Percentiles rank a stretch among this genome's conserved stretches.
Conservation (phyloP, 2,113 vertebrate genomes). For the Callopanchax toddi region DNA sequence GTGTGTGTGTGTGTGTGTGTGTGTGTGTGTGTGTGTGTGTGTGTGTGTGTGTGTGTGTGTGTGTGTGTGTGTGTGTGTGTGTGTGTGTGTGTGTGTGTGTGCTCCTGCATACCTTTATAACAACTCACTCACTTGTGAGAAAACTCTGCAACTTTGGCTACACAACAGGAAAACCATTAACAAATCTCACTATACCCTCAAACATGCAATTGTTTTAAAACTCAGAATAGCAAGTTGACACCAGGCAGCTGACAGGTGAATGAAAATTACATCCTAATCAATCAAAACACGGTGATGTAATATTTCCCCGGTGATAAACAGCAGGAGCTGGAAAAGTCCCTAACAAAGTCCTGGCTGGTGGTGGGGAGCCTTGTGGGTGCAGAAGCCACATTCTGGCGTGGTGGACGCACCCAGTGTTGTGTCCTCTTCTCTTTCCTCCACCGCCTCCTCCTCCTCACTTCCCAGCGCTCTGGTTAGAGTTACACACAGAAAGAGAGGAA, state of each 20-base stretch:
- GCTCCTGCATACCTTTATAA: constrained; percentile 42
- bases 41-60: constrained; percentile 25
- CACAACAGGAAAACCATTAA: constrained; percentile 35
- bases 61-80: constrained; percentile 21
- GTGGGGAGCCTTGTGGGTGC: constrained; percentile 55
- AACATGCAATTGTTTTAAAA: constrained; percentile 5
- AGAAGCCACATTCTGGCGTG: constrained; percentile 71
- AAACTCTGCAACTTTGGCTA: constrained; percentile 21
- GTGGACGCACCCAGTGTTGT: constrained; percentile 74
- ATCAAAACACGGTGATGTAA: constrained; percentile 48
- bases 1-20: constrained; percentile 28
- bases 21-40: constrained; percentile 32
- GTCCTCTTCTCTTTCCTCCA: constrained; percentile 52
- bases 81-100: constrained; percentile 24
- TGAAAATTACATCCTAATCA: constrained; percentile 46
- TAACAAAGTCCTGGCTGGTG: constrained; percentile 32
- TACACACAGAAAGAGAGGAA: constrained; percentile 73
- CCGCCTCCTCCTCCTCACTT: constrained; percentile 41
- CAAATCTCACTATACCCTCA: constrained; percentile 21
- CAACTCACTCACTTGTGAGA: constrained; percentile 32
- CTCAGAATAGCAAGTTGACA: constrained; percentile 5
- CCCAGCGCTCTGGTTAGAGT: constrained; percentile 67
- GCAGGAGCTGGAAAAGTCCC: constrained; percentile 70
- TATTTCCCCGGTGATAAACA: constrained; percentile 62
- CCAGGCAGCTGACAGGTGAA: constrained; percentile 30